Evolutionary conservation across 2,797 vertebrate species (phyloP), one percentile per base, ranked within the genome.

Genomic region (Etheostoma nigrum): DNA sequence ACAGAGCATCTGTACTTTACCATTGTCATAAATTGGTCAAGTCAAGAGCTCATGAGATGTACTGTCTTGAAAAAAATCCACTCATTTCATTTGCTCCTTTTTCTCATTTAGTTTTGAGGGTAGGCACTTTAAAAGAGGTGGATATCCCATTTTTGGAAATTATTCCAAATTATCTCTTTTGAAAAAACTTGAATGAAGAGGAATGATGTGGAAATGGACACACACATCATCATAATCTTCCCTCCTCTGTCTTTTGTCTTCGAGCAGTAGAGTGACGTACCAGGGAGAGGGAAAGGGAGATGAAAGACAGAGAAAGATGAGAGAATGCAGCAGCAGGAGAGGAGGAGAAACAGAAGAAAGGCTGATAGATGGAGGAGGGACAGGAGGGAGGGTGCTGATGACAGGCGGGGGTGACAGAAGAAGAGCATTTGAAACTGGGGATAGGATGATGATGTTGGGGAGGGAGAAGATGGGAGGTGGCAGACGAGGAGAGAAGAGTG

Each of bases 401-500:
- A 16, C 15, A 48, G 49, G 49, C 13, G 13, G 45, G 21, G 19
- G 6, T 8, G 51, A 58, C 3, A 18, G 16, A 23, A 9, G 45
- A 40, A 44, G 19, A 65, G 58, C 2, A 9, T 44, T 19, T 57
- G 23, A 62, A 67, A 44, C 3, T 8, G 33, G 14, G 9, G 59
- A 64, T 18, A 12, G 21, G 42, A 48, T 21, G 72, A 72, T 53
- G 65, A 27, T 25, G 30, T 13, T 18, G 69, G 57, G 3, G 79
- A 72, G 54, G 62, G 76, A 63, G 71, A 61, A 67, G 72, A 75
- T 59, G 65, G 55, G 53, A 73, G 75, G 62, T 45, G 67, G 76
- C 66, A 78, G 53, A 51, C 55, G 84, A 71, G 49, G 40, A 69
- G 55, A 40, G 51, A 65, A 52, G 10, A 47, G 70, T 19, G 25